These are phyloP conservation scores for Lasioglossum leucozonium DNA, from an alignment of 2,888 invertebrate species.

Conservation along the genomic window DNA sequence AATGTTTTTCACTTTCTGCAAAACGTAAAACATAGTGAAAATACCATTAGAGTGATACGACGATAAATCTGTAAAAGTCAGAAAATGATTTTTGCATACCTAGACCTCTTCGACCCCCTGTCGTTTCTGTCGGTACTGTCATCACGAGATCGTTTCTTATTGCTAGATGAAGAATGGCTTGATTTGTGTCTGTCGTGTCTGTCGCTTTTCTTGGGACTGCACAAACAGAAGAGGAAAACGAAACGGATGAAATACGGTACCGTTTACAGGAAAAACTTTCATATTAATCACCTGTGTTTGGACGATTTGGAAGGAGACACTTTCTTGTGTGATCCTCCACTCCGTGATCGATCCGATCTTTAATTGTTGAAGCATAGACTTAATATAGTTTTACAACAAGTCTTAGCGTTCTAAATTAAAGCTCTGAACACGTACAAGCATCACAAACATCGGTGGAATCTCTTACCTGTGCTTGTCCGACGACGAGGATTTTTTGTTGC, in stretches of 20 bases:
- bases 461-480: conserved; percentile 82
- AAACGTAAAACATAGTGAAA: neutral
- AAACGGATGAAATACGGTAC: conserved; percentile 18
- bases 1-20: conserved; percentile 72
- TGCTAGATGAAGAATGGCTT: conserved; percentile 85
- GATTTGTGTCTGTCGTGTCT: conserved; percentile 84
- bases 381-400: conserved; percentile 38
- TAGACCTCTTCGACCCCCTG: conserved; percentile 89
- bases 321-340: conserved; percentile 84
- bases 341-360: conserved; percentile 83
- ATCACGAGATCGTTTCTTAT: conserved; percentile 91
- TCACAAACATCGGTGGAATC: neutral
- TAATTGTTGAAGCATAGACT: conserved; percentile 71
- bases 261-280: neutral
- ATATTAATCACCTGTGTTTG: conserved; percentile 86
- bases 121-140: conserved; percentile 89
- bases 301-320: conserved; percentile 86
- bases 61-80: neutral
- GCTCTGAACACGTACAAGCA: conserved; percentile 22
- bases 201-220: conserved; percentile 84
- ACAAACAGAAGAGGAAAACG: conserved; percentile 53
- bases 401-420: conserved; percentile 32
- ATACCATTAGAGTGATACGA: neutral
- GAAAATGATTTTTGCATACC: conserved; percentile 81
- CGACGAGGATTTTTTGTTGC: conserved; percentile 82